Conservation (phyloP, 2,113 vertebrate genomes). For the Thomomys bottae region DNA sequence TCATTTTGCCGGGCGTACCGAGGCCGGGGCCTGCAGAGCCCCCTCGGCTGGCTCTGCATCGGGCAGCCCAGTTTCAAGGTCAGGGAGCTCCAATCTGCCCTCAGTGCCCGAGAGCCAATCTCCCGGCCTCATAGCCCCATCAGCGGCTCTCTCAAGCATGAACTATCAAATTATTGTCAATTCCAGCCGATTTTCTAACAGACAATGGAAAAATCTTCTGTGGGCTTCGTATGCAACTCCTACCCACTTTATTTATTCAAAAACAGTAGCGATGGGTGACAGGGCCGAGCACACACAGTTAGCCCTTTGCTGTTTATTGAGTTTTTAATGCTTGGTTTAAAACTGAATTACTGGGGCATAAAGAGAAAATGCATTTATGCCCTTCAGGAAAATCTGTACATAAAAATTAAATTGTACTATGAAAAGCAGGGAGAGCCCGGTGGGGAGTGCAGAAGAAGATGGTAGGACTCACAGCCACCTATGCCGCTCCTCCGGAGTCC, state of each 20-base stretch:
- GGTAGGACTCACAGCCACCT: neutral
- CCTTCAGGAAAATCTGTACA: constrained; percentile 79
- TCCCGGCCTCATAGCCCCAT: constrained; percentile 56
- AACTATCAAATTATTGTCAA: constrained; percentile 83
- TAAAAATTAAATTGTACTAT: constrained; percentile 81
- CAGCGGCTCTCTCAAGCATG: constrained; percentile 82
- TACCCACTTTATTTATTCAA: constrained; percentile 70
- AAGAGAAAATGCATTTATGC: constrained; percentile 73
- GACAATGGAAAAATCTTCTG: constrained; percentile 65
- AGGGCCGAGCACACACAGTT: constrained; percentile 26
- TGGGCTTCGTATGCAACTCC: constrained; percentile 46
- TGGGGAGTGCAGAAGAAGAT: neutral
- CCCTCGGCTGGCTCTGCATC: neutral
- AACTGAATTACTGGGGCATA: constrained; percentile 74
- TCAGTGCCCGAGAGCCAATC: constrained; percentile 69
- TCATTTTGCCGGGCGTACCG: neutral
- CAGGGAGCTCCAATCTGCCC: constrained; percentile 49
- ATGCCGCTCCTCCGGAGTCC: neutral
- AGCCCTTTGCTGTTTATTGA: constrained; percentile 76
- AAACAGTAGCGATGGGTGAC: constrained; percentile 76
- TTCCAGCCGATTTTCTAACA: constrained; percentile 79
- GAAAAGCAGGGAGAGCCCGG: constrained; percentile 31
- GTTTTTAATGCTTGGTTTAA: constrained; percentile 81
- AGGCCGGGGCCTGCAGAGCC: neutral
- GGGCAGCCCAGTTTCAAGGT: constrained; percentile 82